phyloP scores from a whole-genome alignment of 2,113 vertebrate genomes.

The Megaleporinus macrocephalus region DNA sequence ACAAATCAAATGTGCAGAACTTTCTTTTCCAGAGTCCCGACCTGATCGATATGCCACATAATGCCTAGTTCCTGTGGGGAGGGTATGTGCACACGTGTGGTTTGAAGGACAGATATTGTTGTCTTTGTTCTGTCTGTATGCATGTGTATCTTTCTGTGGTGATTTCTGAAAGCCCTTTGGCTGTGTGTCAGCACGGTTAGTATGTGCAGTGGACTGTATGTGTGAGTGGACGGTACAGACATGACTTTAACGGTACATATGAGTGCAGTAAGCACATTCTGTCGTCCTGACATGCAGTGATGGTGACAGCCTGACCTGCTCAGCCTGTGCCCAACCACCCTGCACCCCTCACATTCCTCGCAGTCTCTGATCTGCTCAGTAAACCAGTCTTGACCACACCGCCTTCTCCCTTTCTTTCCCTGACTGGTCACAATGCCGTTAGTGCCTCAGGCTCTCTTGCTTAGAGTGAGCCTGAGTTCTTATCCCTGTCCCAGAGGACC shows the following conservation, averaged over 20 bases:
- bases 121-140: background rate
- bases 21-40: no score
- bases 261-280: background rate
- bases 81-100: no score
- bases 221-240: background rate
- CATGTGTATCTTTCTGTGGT: background rate
- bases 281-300: background rate
- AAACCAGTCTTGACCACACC: background rate
- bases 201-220: background rate
- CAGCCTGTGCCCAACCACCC: slow-evolving; percentile 10
- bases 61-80: no score
- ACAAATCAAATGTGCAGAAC: no score
- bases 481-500: background rate
- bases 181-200: background rate
- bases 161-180: background rate
- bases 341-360: background rate
- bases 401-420: background rate
- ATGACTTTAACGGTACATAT: background rate
- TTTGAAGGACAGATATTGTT: no score
- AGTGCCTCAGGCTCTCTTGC: background rate
- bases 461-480: background rate
- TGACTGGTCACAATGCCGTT: background rate
- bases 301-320: slow-evolving; percentile 10
- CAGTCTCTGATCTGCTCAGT: slow-evolving; percentile 6
- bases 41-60: no score